These are phyloP conservation scores for Entomobrya proxima DNA, from an alignment of 2,888 invertebrate species.

Conservation along the genomic window DNA sequence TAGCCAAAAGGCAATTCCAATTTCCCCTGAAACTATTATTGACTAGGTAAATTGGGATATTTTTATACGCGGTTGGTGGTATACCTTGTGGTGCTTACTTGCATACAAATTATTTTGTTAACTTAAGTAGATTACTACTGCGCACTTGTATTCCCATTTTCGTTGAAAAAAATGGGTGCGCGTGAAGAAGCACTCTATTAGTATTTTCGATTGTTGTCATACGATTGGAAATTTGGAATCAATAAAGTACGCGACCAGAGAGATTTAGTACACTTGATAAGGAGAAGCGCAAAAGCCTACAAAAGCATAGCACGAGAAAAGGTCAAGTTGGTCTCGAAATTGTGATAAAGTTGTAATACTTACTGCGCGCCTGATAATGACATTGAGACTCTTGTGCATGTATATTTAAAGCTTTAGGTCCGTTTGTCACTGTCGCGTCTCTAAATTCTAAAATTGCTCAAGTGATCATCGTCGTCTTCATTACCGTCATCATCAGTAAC, in stretches of 20 bases:
- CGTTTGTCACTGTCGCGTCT: too few relatives aligned
- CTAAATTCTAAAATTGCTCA: too few relatives aligned
- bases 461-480: too few relatives aligned
- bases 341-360: conserved; percentile 8
- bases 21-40: not conserved
- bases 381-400: conserved; percentile 14
- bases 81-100: too few relatives aligned
- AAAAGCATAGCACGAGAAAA: not conserved
- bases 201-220: not conserved
- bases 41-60: conserved; percentile 6
- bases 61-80: conserved; percentile 24
- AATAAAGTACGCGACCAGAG: not conserved
- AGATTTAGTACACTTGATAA: not conserved
- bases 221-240: conserved; percentile 22
- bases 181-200: not conserved
- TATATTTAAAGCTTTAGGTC: not conserved
- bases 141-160: not conserved
- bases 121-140: conserved; percentile 2
- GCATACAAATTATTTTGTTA: conserved; percentile 30
- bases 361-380: conserved; percentile 12
- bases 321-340: conserved; percentile 34
- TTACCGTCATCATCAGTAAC: not conserved
- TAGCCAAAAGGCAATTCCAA: not conserved
- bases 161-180: not conserved
- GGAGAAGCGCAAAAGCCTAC: not conserved